phyloP scores from a whole-genome alignment of 2,888 invertebrate genomes.

The Aethes cnicana region DNA sequence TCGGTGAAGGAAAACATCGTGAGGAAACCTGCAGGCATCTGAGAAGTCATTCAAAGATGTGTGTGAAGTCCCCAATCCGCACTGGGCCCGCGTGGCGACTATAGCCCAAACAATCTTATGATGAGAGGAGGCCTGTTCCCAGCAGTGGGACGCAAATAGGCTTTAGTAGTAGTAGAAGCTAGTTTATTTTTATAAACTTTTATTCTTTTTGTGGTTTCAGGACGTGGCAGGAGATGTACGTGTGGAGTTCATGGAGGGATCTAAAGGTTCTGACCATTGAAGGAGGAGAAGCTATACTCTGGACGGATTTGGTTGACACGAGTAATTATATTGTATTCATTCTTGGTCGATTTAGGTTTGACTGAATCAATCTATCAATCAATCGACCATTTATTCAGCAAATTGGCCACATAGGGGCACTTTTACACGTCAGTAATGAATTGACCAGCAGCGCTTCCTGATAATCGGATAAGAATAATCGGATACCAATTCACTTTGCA shows the following conservation, averaged over 20 bases:
- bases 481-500: too few relatives aligned
- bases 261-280: slow-evolving; percentile 62
- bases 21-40: too few relatives aligned
- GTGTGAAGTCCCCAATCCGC: too few relatives aligned
- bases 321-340: neutral
- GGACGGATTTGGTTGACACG: slow-evolving; percentile 89
- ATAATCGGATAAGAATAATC: too few relatives aligned
- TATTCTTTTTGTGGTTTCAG: slow-evolving; percentile 51
- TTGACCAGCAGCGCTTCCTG: too few relatives aligned
- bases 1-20: too few relatives aligned
- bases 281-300: slow-evolving; percentile 90
- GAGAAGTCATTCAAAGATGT: too few relatives aligned
- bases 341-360: neutral
- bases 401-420: too few relatives aligned
- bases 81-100: too few relatives aligned
- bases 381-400: neutral
- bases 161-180: neutral
- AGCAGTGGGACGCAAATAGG: neutral
- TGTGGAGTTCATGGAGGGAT: slow-evolving; percentile 87
- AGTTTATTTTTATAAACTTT: neutral
- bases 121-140: too few relatives aligned
- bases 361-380: neutral
- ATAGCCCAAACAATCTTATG: too few relatives aligned
- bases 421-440: too few relatives aligned
- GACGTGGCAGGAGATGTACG: slow-evolving; percentile 92